Conservation (phyloP, 2,888 invertebrate species). For the Dryomyza anilis region DNA sequence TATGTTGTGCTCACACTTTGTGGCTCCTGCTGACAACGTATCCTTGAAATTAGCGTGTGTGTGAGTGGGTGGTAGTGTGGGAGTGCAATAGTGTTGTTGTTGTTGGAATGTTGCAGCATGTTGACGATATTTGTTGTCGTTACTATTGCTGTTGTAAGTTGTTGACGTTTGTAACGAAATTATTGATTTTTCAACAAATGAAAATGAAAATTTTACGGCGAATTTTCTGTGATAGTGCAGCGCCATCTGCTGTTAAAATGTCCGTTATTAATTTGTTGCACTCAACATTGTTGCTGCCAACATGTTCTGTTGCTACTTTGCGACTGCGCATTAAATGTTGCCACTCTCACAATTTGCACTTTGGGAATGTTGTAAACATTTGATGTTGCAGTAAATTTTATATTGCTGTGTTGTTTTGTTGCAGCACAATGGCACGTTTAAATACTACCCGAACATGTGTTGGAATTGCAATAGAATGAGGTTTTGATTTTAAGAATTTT, state of each 20-base stretch:
- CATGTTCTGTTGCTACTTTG: background rate
- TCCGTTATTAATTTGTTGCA: too few relatives aligned
- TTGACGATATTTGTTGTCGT: background rate
- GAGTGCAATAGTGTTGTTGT: background rate
- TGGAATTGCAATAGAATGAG: background rate
- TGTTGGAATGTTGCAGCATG: background rate
- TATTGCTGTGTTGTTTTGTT: background rate
- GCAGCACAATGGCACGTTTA: background rate
- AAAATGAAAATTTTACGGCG: slow-evolving; percentile 7
- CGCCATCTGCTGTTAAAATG: slow-evolving; percentile 2
- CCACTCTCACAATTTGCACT: background rate
- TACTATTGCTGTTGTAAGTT: background rate
- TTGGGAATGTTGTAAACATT: background rate
- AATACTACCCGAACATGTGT: background rate
- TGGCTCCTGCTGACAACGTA: background rate
- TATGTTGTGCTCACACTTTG: background rate
- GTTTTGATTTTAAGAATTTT: background rate
- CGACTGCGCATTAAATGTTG: background rate
- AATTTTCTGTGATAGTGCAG: background rate
- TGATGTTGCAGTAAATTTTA: background rate
- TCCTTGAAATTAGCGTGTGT: background rate
- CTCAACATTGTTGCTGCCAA: slow-evolving; percentile 6
- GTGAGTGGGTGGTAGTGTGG: background rate
- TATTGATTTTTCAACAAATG: slow-evolving; percentile 10
- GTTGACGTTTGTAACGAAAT: slow-evolving; percentile 1